phyloP scores from a whole-genome alignment of 2,113 vertebrate species.

The Rhipidura dahli region DNA sequence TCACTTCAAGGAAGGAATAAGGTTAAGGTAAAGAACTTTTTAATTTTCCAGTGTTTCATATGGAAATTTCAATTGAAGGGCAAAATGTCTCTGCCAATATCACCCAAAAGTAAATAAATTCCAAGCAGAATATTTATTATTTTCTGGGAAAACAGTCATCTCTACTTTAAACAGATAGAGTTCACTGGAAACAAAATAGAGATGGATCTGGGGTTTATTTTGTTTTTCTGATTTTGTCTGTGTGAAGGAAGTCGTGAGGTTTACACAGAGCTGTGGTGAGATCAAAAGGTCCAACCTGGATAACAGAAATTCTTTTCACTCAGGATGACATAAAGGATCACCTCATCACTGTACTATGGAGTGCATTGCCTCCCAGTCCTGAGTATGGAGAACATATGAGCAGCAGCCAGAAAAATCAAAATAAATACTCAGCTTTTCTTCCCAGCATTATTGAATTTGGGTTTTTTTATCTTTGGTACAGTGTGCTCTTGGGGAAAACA shows the following conservation, averaged over 20 bases:
- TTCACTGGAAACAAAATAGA: slow-evolving; percentile 24
- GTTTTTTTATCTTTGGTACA: neutral
- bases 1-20: neutral
- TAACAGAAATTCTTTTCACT: slow-evolving; percentile 38
- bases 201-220: neutral
- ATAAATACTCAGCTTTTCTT: neutral
- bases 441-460: neutral
- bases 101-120: slow-evolving; percentile 50
- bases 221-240: slow-evolving; percentile 8
- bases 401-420: slow-evolving; percentile 5
- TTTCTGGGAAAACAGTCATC: neutral
- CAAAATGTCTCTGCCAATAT: neutral
- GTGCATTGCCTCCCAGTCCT: neutral
- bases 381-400: neutral
- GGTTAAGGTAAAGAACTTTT: slow-evolving; percentile 26
- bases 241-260: slow-evolving; percentile 13
- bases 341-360: neutral
- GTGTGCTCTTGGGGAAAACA: neutral
- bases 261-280: slow-evolving; percentile 35
- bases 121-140: slow-evolving; percentile 42
- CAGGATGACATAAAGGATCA: neutral
- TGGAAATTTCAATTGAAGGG: slow-evolving; percentile 42
- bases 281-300: slow-evolving; percentile 48
- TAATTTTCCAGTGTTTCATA: slow-evolving; percentile 8
- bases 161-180: neutral